Evolutionary conservation across 2,797 vertebrate genomes (phyloP).

Genomic region (Pangasius mekongensis): DNA sequence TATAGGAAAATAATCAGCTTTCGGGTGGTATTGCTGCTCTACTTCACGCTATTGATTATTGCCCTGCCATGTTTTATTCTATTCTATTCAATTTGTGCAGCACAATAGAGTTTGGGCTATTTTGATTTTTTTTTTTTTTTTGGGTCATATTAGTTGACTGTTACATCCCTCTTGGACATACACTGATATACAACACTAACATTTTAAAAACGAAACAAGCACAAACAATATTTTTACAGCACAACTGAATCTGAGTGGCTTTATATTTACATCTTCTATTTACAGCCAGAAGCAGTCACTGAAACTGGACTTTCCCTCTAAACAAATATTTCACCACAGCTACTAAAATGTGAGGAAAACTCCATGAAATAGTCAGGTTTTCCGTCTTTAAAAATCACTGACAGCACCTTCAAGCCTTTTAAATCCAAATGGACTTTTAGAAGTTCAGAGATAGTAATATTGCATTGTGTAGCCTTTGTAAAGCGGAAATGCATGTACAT

Average conservation of each 20-base stretch:
- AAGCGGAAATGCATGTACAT: background rate
- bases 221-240: background rate
- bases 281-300: background rate
- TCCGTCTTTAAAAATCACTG: background rate
- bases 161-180: background rate
- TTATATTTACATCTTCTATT: background rate
- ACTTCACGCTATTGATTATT: background rate
- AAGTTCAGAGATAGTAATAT: background rate
- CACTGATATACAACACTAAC: background rate
- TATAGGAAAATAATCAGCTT: background rate
- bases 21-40: background rate
- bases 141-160: background rate
- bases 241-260: background rate
- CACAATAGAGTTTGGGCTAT: background rate
- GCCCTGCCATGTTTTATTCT: background rate
- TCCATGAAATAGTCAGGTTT: background rate
- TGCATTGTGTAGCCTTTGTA: background rate
- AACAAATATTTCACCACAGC: background rate
- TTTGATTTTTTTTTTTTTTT: background rate
- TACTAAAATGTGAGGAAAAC: background rate
- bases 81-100: background rate
- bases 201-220: background rate
- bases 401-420: background rate
- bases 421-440: background rate
- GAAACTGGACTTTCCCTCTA: background rate